phyloP scores from a whole-genome alignment of 2,113 vertebrate genomes.

The Pao palembangensis region DNA sequence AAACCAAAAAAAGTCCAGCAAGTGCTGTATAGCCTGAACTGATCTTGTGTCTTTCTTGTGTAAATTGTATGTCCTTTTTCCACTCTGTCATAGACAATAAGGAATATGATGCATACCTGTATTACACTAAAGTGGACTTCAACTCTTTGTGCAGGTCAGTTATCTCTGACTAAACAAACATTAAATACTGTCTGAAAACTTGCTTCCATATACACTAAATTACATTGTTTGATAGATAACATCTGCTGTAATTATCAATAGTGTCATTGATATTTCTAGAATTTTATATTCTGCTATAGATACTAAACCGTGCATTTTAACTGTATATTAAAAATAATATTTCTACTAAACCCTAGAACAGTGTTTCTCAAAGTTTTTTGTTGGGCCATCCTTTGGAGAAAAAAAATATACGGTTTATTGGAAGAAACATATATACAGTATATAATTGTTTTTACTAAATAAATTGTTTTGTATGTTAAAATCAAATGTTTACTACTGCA shows the following conservation, averaged over 20 bases:
- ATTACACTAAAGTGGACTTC: conserved; percentile 97
- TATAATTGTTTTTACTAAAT: too few species aligned
- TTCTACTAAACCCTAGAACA: too few species aligned
- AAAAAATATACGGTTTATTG: background rate
- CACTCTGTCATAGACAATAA: conserved; percentile 75
- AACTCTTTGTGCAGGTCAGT: conserved; percentile 85
- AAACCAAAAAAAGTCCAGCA: too few species aligned
- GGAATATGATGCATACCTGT: conserved; percentile 96
- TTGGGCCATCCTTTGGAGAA: background rate
- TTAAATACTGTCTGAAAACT: too few species aligned
- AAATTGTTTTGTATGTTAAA: too few species aligned
- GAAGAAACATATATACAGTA: too few species aligned
- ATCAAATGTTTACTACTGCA: too few species aligned
- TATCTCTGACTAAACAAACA: background rate
- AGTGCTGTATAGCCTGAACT: background rate
- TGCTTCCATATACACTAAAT: too few species aligned
- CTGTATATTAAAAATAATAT: too few species aligned
- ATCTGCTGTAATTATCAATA: background rate
- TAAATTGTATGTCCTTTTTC: background rate
- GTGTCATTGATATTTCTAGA: background rate
- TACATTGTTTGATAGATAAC: background rate
- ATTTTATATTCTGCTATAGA: background rate
- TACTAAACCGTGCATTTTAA: background rate
- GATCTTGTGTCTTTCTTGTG: background rate
- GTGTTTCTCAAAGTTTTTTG: too few species aligned